Percentiles rank a stretch among this genome's conserved stretches.
Conservation (phyloP, 2,113 vertebrate species). For the Ammodytes dubius region DNA sequence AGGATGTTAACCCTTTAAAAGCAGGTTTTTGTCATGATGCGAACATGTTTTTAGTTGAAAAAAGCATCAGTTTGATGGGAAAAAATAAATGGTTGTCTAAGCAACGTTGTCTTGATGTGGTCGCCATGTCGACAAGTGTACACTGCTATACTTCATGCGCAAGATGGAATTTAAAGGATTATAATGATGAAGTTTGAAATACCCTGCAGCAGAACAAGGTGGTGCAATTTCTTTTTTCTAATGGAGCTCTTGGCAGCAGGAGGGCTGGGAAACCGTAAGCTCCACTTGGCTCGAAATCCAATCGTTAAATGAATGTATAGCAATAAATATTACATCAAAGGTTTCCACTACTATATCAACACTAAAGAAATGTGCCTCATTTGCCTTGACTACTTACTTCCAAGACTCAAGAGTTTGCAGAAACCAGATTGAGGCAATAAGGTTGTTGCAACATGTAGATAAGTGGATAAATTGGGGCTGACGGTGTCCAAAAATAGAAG, state of each 20-base stretch:
- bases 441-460: not conserved
- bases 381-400: constrained; percentile 21
- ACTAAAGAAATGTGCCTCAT: constrained; percentile 35
- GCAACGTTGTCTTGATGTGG: constrained; percentile 51
- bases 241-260: constrained; percentile 32
- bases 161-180: constrained; percentile 46
- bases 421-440: constrained; percentile 10
- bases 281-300: constrained; percentile 6
- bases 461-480: not conserved
- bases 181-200: constrained; percentile 63
- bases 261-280: constrained; percentile 43
- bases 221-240: not conserved
- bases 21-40: no score
- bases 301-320: constrained; percentile 38
- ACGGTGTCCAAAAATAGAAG: constrained; percentile 21
- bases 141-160: constrained; percentile 45
- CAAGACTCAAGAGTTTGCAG: not conserved
- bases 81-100: constrained; percentile 48
- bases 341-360: constrained; percentile 40
- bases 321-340: constrained; percentile 53
- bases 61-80: constrained; percentile 32
- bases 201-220: constrained; percentile 22
- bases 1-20: no score
- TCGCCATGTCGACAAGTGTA: constrained; percentile 29
- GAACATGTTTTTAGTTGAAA: no score